A percentile compares a stretch with the other conserved stretches of the same genome.
phyloP scores from a whole-genome alignment of 2,797 vertebrate species.

The Acanthurus leucopareius region DNA sequence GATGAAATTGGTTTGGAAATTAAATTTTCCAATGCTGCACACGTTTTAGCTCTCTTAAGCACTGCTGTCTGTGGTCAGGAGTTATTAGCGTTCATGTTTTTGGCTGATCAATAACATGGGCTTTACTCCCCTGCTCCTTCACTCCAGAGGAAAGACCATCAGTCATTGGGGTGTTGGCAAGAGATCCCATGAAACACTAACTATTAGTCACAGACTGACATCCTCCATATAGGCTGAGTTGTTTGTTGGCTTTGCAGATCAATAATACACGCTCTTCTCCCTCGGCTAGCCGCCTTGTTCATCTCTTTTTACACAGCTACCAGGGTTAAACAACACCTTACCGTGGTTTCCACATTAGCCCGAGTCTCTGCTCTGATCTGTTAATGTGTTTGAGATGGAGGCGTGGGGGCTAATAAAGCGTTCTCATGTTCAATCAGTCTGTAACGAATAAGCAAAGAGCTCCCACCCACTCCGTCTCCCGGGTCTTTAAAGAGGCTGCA shows the following conservation, averaged over 20 bases:
- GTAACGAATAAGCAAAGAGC: conserved; percentile 19
- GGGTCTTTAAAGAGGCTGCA: conserved; percentile 12
- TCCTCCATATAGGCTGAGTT: background rate
- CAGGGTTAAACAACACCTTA: conserved; percentile 26
- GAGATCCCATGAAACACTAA: conserved; percentile 16
- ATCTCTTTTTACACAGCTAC: conserved; percentile 28
- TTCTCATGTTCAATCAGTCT: conserved; percentile 48
- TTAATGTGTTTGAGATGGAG: conserved; percentile 52
- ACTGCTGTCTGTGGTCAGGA: background rate
- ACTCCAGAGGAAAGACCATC: conserved; percentile 2
- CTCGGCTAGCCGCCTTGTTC: conserved; percentile 12
- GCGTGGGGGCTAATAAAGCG: conserved; percentile 47
- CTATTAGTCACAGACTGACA: conserved; percentile 8
- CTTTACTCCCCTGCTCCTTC: conserved; percentile 6
- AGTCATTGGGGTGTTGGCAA: background rate
- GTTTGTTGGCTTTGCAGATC: conserved; percentile 37
- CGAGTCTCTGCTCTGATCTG: conserved; percentile 4
- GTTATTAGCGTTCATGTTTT: conserved; percentile 5
- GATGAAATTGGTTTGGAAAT: background rate
- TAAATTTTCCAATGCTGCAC: background rate
- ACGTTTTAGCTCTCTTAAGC: background rate
- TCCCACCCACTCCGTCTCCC: conserved; percentile 17
- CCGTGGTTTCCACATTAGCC: conserved; percentile 53
- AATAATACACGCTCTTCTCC: conserved; percentile 31
- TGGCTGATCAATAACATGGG: conserved; percentile 28